Evolutionary conservation across 2,797 vertebrate genomes (phyloP), one percentile per base, ranked within the genome.

Genomic region (Eidolon dupreanum): DNA sequence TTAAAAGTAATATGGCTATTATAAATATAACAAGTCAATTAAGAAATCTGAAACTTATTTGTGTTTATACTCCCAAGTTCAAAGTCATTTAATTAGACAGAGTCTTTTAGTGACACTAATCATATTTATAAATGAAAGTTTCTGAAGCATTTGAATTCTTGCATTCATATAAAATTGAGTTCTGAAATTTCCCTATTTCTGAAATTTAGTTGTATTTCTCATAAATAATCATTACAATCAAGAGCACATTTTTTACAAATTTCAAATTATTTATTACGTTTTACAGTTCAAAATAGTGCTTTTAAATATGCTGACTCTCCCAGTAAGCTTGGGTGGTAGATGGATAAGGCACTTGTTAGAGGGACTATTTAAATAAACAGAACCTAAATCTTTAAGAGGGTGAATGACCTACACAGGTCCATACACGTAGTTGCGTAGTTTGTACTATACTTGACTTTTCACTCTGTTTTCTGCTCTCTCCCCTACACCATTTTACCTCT

Each of bases 181-280:
- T 91, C 82, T 53, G 88, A 71, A 93, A 83, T 59, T 43, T 91
- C 36, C 55, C 31, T n/a, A 17, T 73, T 91, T 82, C 59, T 46
- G 33, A 92, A 85, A 79, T 79, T 55, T 59, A 84, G 41, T 43
- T 85, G 24, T 79, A 87, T n/a, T 68, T 73, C 41, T 90, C 49
- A 63, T 12, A 49, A 81, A 88, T 63, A 15, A 12, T 75, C 17
- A 71, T 73, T 59, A 38, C 43, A 86, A 81, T 70, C 41, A 71
- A 87, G 22, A 71, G 51, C 26, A 41, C 2, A 79, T 55, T 63
- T 55, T 63, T 96, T 55, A 71, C 10, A 65, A n/a, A 94, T 59
- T 91, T 84, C 36, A 91, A 93, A 81, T 71, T 59, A 74, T 90
- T 75, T 89, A 55, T 81, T 96, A n/a, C 82, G 36, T 6, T 94